Evolutionary conservation across 2,113 vertebrate genomes (phyloP), one percentile per base, ranked within the genome.

Genomic region (Anas platyrhynchos): DNA sequence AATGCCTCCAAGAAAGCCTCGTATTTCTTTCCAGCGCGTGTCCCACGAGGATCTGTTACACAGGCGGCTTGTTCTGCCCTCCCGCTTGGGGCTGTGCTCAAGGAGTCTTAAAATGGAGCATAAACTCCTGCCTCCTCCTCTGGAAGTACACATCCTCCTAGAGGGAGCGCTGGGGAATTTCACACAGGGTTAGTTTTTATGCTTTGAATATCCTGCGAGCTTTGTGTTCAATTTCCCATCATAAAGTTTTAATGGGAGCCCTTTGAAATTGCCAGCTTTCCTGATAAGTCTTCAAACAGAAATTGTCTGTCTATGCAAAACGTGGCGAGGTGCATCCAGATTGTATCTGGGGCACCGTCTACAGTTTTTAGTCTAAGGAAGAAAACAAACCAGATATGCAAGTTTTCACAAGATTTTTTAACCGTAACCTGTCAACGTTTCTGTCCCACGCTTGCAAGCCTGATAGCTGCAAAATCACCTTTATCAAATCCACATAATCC

Each of bases 191-290:
- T 94, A 95, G 88, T 85, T 96, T 97, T 96, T 96, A 95, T 88
- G 95, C 67, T 79, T 76, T 71, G 86, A 96, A 85, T 94, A 84
- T 84, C 92, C 92, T 12, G n/a, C 44, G 80, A 91, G 67, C 69
- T 86, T 93, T 81, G 86, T 21, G 63, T 93, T 95, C 92, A 82
- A 84, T 95, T 94, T 92, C 93, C 93, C 74, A 17, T 82, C 88
- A 91, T 96, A 96, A 97, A 96, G 81, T 91, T 96, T 96, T 96
- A 97, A 96, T 96, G 92, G 94, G 59, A 83, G 34, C 67, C 73
- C 92, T 89, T 89, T 62, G 83, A 93, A 96, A 96, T 62, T 72
- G 90, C 80, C 88, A 88, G 86, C 31, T 91, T 84, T 71, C 75
- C 88, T n/a, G 83, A 73, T 77, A 76, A 52, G n/a, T 82, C 93